Evolutionary conservation across 2,888 invertebrate species (phyloP), one percentile per base, ranked within the genome.

Genomic region (Andrena bucephala): DNA sequence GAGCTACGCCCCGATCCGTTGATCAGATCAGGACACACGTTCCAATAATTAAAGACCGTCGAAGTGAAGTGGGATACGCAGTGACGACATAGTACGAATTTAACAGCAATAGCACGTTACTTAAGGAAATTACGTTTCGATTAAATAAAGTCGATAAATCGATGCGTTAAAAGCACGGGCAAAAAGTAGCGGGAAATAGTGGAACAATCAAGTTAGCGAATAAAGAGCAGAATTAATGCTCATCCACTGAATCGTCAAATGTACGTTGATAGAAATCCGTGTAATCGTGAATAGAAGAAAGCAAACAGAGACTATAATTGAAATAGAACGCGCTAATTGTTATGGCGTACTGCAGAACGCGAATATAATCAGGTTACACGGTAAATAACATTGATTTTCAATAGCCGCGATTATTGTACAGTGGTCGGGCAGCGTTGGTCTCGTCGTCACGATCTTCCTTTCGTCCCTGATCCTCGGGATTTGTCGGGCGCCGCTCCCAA

Each of bases 401-500:
- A 52, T 33, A 70, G 63, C 68, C n/a, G 54, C 24, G 33, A 36
- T 57, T 83, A 72, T 84, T 66, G 57, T 50, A 60, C 60, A 84
- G 63, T 36, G 70, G 62, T 71, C 54, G 42, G 66, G 60, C 65
- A 59, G n/a, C 27, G 65, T 50, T 33, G 52, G 73, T 52, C 24
- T 70, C 54, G 33, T 69, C 13, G 8, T 16, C 16, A 10, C 62
- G 50, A 81, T 81, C 77, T 74, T 73, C 77, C 69, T 60, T 81
- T 70, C 63, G 72, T 54, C 13, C 33, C 36, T 6, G 54, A 60
- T 74, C 59, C 82, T 70, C 66, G 60, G 74, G 74, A 82, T 75
- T 74, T 70, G 74, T 76, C 74, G 52, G 29, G 67, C 63, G 77
- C 66, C 63, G 74, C 85, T 78, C 67, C 66, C 84, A 87, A 82